Evolutionary conservation across 2,113 vertebrate genomes (phyloP).

Genomic region (Diadophis punctatus): DNA sequence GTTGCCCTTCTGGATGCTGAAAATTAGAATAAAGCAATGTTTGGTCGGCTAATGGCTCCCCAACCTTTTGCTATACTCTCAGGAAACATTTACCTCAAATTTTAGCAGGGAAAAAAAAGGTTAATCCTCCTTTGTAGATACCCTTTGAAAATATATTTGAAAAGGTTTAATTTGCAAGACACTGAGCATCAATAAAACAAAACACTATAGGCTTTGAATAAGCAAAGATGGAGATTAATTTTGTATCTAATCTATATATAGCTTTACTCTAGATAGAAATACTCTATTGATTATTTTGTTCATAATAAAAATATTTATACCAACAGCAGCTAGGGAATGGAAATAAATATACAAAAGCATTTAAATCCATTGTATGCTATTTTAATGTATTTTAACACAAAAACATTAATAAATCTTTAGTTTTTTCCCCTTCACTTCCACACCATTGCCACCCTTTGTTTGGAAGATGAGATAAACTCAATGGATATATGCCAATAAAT

Average conservation of each 20-base stretch:
- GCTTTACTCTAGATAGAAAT: background rate
- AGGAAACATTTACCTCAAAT: background rate
- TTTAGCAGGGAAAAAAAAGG: background rate
- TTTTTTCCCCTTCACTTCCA: conserved; percentile 58
- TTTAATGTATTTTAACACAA: conserved; percentile 27
- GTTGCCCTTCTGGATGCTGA: background rate
- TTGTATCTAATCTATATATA: background rate
- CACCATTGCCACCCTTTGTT: conserved; percentile 34
- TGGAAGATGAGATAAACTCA: conserved; percentile 55
- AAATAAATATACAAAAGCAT: conserved; percentile 27
- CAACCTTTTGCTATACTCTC: background rate
- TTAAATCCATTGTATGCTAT: conserved; percentile 20
- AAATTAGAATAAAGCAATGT: background rate
- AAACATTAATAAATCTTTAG: conserved; percentile 53
- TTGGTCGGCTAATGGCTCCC: background rate
- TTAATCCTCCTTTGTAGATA: background rate
- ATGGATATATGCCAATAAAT: conserved; percentile 65
- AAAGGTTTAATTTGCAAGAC: too few relatives aligned
- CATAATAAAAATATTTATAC: background rate
- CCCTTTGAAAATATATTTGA: background rate
- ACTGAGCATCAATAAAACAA: background rate
- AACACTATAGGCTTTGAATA: background rate
- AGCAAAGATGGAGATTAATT: background rate
- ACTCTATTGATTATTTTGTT: background rate
- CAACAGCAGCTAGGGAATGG: conserved; percentile 33